Conservation (phyloP, 2,113 vertebrate species). For the Ahaetulla prasina region DNA sequence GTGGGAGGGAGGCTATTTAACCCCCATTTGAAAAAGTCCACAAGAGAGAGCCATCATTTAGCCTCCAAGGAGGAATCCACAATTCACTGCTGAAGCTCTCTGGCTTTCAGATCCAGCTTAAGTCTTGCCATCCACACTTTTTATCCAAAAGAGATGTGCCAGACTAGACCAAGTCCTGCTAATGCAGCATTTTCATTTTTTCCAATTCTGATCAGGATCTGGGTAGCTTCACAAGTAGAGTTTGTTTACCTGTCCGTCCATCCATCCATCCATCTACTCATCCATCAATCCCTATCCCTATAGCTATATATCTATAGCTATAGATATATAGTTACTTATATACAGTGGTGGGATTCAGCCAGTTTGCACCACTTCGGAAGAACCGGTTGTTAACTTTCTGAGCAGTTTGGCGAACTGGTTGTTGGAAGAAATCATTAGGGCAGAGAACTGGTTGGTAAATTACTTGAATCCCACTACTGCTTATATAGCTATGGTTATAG, state of each 20-base stretch:
- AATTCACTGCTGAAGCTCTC: background rate
- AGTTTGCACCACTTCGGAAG: no score
- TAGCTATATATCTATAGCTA: no score
- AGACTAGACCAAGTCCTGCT: background rate
- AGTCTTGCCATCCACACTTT: background rate
- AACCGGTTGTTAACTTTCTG: no score
- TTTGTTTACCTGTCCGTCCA: background rate
- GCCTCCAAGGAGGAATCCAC: background rate
- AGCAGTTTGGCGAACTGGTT: no score
- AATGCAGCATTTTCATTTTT: background rate
- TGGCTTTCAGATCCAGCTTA: background rate
- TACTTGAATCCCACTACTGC: no score
- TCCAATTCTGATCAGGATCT: background rate
- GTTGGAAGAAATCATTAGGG: no score
- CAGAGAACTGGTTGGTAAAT: no score
- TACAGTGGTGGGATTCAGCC: no score
- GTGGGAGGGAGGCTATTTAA: background rate
- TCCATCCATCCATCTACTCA: no score
- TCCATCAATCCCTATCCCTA: no score
- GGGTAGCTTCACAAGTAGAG: background rate
- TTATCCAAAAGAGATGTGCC: background rate
- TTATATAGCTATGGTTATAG: no score
- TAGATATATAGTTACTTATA: no score
- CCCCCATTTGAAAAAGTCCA: background rate
- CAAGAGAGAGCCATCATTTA: background rate